Conservation (phyloP, 2,888 invertebrate species). For the Brachyptera putata region DNA sequence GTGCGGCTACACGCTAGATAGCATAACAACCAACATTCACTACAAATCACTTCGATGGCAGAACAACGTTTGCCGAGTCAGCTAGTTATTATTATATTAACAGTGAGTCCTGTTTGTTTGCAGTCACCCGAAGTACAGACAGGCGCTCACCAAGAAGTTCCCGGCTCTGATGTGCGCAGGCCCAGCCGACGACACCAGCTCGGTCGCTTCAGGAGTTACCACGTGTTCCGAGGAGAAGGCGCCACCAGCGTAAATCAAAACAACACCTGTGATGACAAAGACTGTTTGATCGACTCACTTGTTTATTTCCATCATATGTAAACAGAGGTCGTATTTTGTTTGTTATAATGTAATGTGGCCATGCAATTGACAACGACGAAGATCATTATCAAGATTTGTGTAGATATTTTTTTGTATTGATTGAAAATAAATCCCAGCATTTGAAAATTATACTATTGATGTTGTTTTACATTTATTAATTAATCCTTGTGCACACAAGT, state of each 20-base stretch:
- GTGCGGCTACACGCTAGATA: no score
- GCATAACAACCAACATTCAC: no score
- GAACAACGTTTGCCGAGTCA: no score
- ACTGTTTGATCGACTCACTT: no score
- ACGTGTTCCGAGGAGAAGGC: constrained; percentile 62
- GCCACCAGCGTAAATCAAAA: constrained; percentile 52
- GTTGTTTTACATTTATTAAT: neutral
- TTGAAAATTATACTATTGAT: neutral
- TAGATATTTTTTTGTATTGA: neutral
- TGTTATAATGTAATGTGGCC: no score
- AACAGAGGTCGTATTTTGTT: no score
- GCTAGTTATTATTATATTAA: no score
- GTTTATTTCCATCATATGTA: no score
- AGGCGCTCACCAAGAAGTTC: constrained; percentile 70
- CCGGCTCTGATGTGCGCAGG: constrained; percentile 68
- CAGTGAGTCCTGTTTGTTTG: constrained; percentile 37
- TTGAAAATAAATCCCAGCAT: constrained; percentile 15
- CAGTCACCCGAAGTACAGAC: constrained; percentile 76
- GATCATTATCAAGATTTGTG: neutral
- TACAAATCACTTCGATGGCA: no score
- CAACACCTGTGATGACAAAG: no score
- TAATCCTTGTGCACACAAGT: no score
- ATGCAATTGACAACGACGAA: neutral
- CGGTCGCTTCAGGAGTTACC: constrained; percentile 64
- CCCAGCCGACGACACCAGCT: constrained; percentile 55